Evolutionary conservation across 2,888 invertebrate species (phyloP).

Genomic region (Alitta virens): DNA sequence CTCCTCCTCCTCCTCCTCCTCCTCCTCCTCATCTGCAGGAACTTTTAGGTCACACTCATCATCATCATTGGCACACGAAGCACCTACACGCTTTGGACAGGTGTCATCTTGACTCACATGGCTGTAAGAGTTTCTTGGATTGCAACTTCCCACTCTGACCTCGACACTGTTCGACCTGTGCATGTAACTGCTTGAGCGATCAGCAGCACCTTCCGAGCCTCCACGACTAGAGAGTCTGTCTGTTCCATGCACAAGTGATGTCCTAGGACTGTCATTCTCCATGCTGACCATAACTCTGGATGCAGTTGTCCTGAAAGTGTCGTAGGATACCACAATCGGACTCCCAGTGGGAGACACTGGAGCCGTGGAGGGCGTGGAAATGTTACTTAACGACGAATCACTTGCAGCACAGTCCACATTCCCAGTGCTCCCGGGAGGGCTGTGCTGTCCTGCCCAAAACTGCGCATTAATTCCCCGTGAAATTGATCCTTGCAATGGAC

Average conservation of each 20-base stretch:
- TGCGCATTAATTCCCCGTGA: no score
- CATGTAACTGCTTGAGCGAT: conserved; percentile 1
- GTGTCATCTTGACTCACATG: neutral
- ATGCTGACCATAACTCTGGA: conserved; percentile 12
- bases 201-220: neutral
- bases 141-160: conserved; percentile 11
- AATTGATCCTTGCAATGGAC: conserved; percentile 6
- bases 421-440: neutral
- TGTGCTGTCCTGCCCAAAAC: neutral
- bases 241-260: neutral
- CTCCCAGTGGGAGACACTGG: neutral
- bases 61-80: neutral
- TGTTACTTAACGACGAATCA: neutral
- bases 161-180: conserved; percentile 19
- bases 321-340: neutral
- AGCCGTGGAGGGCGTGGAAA: neutral
- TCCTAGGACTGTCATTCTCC: conserved; percentile 11
- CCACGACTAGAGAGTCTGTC: neutral
- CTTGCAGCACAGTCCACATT: neutral
- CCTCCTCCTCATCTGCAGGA: neutral
- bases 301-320: neutral
- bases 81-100: neutral
- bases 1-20: neutral
- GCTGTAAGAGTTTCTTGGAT: conserved; percentile 19
- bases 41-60: no score